These are phyloP conservation scores for Wasmannia auropunctata DNA, from an alignment of 1,140 invertebrate genomes.

Conservation along the genomic window DNA sequence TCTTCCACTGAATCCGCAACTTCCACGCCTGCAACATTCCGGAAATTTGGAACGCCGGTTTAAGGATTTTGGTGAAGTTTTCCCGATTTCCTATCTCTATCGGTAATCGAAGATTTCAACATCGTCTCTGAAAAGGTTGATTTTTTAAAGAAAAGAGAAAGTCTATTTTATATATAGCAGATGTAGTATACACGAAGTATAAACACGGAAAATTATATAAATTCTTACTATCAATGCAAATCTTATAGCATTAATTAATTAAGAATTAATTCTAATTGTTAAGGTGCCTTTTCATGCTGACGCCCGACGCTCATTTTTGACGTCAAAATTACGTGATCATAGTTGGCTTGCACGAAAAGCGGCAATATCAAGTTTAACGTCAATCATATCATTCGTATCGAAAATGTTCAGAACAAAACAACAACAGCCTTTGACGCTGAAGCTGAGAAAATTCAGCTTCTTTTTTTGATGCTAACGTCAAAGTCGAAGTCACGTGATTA, in stretches of 20 bases:
- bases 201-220: not conserved
- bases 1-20: slow-evolving; percentile 31
- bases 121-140: not conserved
- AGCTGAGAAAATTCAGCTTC: too few species aligned
- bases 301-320: too few species aligned
- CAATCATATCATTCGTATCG: too few species aligned
- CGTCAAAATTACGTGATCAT: too few species aligned
- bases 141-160: not conserved
- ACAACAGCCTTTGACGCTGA: too few species aligned
- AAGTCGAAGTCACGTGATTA: too few species aligned
- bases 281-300: too few species aligned
- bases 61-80: slow-evolving; percentile 3
- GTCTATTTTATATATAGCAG: not conserved
- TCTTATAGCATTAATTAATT: too few species aligned
- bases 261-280: not conserved
- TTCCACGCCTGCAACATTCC: slow-evolving; percentile 12
- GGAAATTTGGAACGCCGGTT: slow-evolving; percentile 25
- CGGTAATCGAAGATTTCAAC: not conserved
- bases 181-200: not conserved
- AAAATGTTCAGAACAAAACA: too few species aligned
- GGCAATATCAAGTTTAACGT: too few species aligned
- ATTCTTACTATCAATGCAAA: not conserved
- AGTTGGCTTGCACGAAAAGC: too few species aligned
- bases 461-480: too few species aligned
- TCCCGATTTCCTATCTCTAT: not conserved